Evolutionary conservation across 2,888 invertebrate species (phyloP).

Genomic region (Lypha dubia): DNA sequence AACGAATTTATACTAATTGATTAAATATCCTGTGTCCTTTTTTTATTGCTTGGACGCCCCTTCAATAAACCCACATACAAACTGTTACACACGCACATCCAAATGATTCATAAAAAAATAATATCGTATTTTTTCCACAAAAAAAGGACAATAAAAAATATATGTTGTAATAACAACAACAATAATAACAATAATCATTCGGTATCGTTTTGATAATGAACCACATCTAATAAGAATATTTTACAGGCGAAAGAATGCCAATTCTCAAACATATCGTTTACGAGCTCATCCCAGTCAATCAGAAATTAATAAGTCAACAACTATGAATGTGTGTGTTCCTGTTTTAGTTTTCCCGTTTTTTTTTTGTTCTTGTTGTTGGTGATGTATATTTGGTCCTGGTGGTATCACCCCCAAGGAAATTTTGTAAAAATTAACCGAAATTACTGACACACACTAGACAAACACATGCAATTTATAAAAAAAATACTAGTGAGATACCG

Average conservation of each 20-base stretch:
- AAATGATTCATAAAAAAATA: slow-evolving; percentile 8
- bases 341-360: slow-evolving; percentile 47
- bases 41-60: slow-evolving; percentile 36
- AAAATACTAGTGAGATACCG: slow-evolving; percentile 37
- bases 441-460: slow-evolving; percentile 45
- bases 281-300: slow-evolving; percentile 76
- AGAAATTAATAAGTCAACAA: slow-evolving; percentile 76
- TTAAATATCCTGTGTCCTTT: slow-evolving; percentile 36
- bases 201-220: slow-evolving; percentile 64
- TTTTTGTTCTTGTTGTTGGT: slow-evolving; percentile 27
- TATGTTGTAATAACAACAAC: too few species aligned
- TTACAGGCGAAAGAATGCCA: slow-evolving; percentile 5
- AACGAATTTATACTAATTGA: slow-evolving; percentile 33
- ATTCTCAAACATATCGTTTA: slow-evolving; percentile 62
- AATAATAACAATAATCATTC: slow-evolving; percentile 64
- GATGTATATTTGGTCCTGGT: slow-evolving; percentile 24
- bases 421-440: slow-evolving; percentile 61
- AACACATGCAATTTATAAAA: slow-evolving; percentile 48
- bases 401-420: slow-evolving; percentile 76
- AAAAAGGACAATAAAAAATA: slow-evolving; percentile 38
- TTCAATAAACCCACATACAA: slow-evolving; percentile 26
- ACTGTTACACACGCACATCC: not conserved
- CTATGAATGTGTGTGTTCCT: slow-evolving; percentile 66
- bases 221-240: slow-evolving; percentile 67
- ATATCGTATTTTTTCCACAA: slow-evolving; percentile 49